These are phyloP conservation scores for Drosophila kurseongensis DNA, from an alignment of 1,140 invertebrate species.

Conservation along the genomic window DNA sequence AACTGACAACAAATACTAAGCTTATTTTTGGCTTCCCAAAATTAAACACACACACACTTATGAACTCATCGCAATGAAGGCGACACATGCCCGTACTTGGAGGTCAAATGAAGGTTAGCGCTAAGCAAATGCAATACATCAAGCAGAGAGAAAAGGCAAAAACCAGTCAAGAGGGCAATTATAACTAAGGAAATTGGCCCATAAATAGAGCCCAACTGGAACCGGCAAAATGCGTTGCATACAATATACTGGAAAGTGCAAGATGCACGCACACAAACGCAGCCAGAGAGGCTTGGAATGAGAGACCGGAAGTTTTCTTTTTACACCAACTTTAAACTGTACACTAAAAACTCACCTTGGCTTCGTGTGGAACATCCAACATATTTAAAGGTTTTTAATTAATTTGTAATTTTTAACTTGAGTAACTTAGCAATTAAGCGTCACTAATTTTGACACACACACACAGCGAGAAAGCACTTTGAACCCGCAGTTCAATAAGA, in stretches of 20 bases:
- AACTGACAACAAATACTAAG: conserved; percentile 19
- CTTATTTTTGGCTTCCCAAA: conserved; percentile 25
- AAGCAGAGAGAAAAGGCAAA: conserved; percentile 15
- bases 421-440: conserved; percentile 19
- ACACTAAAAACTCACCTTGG: conserved; percentile 63
- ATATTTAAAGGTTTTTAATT: conserved; percentile 47
- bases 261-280: conserved; percentile 25
- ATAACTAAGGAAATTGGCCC: conserved; percentile 27
- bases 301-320: not conserved
- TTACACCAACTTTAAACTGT: not conserved
- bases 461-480: not conserved
- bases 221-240: conserved; percentile 62
- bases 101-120: conserved; percentile 80
- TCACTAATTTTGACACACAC: conserved; percentile 24
- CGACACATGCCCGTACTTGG: conserved; percentile 38
- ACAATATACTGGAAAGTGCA: conserved; percentile 59
- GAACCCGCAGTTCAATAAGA: not conserved
- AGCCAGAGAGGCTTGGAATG: conserved; percentile 1
- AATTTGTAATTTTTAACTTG: conserved; percentile 7
- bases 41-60: conserved; percentile 8
- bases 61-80: conserved; percentile 15
- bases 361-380: conserved; percentile 81
- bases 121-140: conserved; percentile 41
- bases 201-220: conserved; percentile 24
- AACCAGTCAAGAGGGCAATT: conserved; percentile 47